phyloP scores from a whole-genome alignment of 2,888 invertebrate species.

The Spialia ferax region DNA sequence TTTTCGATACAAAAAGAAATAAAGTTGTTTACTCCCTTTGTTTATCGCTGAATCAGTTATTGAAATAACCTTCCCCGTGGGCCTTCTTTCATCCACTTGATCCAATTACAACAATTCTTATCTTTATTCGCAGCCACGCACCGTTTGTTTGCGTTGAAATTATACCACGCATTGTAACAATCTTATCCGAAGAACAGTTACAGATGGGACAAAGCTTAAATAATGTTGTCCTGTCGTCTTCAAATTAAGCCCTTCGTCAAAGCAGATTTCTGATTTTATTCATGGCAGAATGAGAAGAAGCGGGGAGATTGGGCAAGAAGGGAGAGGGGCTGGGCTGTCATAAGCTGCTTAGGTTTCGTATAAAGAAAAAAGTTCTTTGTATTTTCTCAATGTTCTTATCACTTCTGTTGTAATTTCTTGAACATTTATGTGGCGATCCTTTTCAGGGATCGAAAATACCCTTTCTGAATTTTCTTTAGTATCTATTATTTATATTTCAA shows the following conservation, averaged over 20 bases:
- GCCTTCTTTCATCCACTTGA: neutral
- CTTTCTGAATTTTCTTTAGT: no score
- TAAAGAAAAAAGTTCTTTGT: no score
- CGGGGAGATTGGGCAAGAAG: neutral
- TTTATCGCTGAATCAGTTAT: neutral
- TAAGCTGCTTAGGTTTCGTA: no score
- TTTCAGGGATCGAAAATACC: no score
- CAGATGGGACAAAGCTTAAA: neutral
- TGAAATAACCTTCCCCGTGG: neutral
- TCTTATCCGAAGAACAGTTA: neutral
- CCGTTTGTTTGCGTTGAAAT: neutral
- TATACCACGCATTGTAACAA: slow-evolving; percentile 1
- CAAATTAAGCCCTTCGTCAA: neutral
- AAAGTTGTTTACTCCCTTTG: neutral
- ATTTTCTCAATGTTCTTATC: no score
- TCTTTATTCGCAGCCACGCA: slow-evolving; percentile 8
- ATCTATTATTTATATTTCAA: no score
- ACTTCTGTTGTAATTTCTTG: no score
- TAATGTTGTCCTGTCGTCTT: neutral
- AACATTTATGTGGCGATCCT: no score
- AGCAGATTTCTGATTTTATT: no score
- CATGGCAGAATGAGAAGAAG: no score
- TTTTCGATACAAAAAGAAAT: neutral
- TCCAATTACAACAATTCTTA: neutral
- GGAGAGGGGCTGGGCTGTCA: no score